These are phyloP conservation scores for Coenobita brevimanus DNA, from an alignment of 1,140 invertebrate genomes.

Conservation along the genomic window DNA sequence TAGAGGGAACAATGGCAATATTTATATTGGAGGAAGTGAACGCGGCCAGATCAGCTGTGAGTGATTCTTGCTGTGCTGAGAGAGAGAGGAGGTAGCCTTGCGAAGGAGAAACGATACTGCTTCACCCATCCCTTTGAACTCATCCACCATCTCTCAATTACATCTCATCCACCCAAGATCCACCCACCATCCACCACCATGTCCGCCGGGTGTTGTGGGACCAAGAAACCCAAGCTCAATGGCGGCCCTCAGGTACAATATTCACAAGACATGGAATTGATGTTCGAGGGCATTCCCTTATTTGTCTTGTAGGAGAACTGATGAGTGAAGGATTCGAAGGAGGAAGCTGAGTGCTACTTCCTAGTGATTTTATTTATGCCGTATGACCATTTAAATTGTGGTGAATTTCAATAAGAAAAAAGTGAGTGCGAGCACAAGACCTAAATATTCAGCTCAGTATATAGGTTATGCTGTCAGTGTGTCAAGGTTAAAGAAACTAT, in stretches of 20 bases:
- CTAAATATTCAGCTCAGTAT: too few species aligned
- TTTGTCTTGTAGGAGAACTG: not conserved
- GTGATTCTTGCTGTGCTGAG: conserved; percentile 40
- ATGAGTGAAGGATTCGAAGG: too few species aligned
- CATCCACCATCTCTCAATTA: conserved; percentile 40
- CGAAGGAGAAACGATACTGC: conserved; percentile 31
- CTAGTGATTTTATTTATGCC: too few species aligned
- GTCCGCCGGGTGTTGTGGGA: conserved; percentile 61
- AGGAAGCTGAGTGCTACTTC: too few species aligned
- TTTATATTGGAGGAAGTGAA: conserved; percentile 42
- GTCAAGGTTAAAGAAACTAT: too few species aligned
- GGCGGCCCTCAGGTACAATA: conserved; percentile 57
- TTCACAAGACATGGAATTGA: not conserved
- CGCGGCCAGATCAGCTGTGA: conserved; percentile 60
- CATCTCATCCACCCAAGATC: conserved; percentile 34
- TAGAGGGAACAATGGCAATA: conserved; percentile 35
- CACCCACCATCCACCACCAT: conserved; percentile 43
- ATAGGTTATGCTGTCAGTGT: too few species aligned
- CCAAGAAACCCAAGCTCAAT: conserved; percentile 61
- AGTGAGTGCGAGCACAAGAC: too few species aligned
- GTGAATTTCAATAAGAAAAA: too few species aligned
- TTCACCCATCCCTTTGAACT: conserved; percentile 54
- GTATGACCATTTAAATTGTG: too few species aligned
- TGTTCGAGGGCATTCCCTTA: not conserved
- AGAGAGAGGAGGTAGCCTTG: conserved; percentile 40